Conservation (phyloP, 2,113 vertebrate species). For the Falcunculus frontatus region DNA sequence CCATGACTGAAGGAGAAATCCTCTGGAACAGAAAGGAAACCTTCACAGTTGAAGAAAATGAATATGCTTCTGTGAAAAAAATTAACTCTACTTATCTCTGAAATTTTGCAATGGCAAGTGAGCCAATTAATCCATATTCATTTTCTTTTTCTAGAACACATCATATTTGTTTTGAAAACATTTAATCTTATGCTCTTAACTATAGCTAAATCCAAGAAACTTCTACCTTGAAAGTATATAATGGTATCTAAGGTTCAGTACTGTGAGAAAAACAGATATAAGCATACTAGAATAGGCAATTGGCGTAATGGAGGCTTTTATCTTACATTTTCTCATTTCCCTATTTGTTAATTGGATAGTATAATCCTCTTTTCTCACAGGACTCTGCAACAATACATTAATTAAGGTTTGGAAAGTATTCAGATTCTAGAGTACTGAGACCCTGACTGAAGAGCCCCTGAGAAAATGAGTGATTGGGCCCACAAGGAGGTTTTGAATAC, state of each 20-base stretch:
- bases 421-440: neutral
- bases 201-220: neutral
- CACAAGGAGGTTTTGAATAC: neutral
- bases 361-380: conserved; percentile 20
- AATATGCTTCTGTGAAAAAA: neutral
- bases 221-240: neutral
- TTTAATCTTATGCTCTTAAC: neutral
- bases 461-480: neutral
- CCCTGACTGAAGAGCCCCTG: neutral
- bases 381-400: neutral
- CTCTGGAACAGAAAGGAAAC: neutral
- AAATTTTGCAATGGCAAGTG: neutral
- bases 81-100: neutral
- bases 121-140: neutral
- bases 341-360: neutral
- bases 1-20: neutral
- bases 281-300: neutral
- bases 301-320: neutral
- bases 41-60: neutral
- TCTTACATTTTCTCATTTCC: neutral
- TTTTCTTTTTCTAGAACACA: neutral
- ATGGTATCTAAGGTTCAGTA: neutral
- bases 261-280: neutral
- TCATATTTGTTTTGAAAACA: neutral
- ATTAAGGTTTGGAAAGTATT: conserved; percentile 33